phyloP scores from a whole-genome alignment of 1,140 invertebrate genomes.

The Bombus difficillimus region DNA sequence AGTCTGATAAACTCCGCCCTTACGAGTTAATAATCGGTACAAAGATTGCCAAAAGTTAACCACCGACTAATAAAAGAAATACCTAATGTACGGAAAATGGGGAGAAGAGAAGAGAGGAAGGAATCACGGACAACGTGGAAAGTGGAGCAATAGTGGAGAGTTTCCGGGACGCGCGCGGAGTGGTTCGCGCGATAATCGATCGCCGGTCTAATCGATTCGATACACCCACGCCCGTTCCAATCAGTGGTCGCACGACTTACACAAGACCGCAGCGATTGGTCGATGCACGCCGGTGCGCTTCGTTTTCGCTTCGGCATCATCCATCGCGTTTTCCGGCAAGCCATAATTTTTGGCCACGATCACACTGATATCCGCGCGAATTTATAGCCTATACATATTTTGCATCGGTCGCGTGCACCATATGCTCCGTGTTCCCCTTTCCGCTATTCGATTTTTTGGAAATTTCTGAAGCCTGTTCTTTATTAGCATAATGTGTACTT shows the following conservation, averaged over 20 bases:
- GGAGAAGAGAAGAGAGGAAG: conserved; percentile 19
- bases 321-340: conserved; percentile 60
- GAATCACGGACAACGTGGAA: conserved; percentile 50
- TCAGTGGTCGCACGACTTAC: conserved; percentile 52
- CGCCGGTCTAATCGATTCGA: conserved; percentile 65
- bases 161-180: conserved; percentile 48
- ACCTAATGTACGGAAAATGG: neutral
- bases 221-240: conserved; percentile 65
- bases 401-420: neutral
- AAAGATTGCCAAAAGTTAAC: too few species aligned
- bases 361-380: conserved; percentile 44
- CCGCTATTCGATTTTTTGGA: neutral
- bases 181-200: conserved; percentile 46
- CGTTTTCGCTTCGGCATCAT: conserved; percentile 63
- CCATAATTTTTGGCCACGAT: conserved; percentile 59
- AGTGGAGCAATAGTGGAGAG: conserved; percentile 55
- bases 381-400: conserved; percentile 54
- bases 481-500: neutral
- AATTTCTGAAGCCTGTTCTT: neutral
- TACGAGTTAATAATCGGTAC: too few species aligned
- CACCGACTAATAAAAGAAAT: too few species aligned
- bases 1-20: too few species aligned
- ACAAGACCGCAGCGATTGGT: conserved; percentile 54
- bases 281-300: conserved; percentile 34
- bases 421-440: too few species aligned